A percentile compares a stretch with the other conserved stretches of the same genome.
Evolutionary conservation across 2,113 vertebrate genomes (phyloP).

Genomic region (Aleadryas rufinucha): DNA sequence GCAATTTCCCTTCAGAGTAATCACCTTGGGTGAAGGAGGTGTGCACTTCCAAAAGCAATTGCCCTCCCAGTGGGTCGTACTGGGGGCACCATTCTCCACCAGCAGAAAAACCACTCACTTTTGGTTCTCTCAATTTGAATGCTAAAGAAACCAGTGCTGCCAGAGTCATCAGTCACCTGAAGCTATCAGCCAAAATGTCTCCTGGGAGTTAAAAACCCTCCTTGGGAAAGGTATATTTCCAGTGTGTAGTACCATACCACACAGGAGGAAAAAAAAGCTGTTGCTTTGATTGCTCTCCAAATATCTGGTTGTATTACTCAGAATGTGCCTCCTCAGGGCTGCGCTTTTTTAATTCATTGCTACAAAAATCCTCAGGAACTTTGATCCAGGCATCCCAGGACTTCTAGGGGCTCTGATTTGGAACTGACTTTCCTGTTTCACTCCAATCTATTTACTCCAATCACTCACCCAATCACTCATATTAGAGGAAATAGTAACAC

Average conservation of each 20-base stretch:
- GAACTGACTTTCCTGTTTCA: not conserved
- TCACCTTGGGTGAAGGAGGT: not conserved
- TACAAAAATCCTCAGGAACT: not conserved
- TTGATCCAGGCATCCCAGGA: not conserved
- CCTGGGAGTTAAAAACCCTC: not conserved
- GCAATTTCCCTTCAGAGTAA: not conserved
- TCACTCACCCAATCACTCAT: not conserved
- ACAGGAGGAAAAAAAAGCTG: fast-evolving
- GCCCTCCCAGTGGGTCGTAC: not conserved
- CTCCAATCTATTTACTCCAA: not conserved
- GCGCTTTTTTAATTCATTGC: not conserved
- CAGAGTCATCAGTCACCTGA: not conserved
- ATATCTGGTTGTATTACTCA: not conserved
- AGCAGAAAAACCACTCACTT: not conserved
- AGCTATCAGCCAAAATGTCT: not conserved
- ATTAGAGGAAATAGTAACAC: not conserved
- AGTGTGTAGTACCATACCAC: not conserved
- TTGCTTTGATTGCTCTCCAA: not conserved
- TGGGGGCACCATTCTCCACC: not conserved
- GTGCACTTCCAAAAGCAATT: not conserved
- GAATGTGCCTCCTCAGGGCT: not conserved
- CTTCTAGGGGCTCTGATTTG: not conserved
- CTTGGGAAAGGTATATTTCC: not conserved
- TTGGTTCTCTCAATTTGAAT: not conserved
- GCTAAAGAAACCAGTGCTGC: not conserved